Percentiles rank a stretch among this genome's conserved stretches.
Conservation (phyloP, 2,888 invertebrate genomes). For the Melanostoma mellinum region DNA sequence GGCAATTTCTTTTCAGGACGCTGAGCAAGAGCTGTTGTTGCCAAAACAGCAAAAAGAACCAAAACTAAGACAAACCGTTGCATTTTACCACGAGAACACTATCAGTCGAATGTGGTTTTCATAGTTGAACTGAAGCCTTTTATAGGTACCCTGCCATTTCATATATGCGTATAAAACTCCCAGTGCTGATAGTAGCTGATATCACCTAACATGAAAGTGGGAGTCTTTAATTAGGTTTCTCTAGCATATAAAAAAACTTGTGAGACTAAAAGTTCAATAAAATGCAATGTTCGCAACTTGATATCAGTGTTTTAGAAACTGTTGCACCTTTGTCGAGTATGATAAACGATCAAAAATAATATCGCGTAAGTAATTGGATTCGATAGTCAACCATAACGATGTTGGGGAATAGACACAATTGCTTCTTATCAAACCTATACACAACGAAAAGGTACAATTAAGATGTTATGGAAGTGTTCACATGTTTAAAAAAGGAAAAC, state of each 20-base stretch:
- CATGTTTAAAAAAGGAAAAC: too few species aligned
- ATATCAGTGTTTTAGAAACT: constrained; percentile 35
- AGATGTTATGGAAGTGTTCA: too few species aligned
- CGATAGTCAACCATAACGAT: not conserved
- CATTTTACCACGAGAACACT: constrained; percentile 44
- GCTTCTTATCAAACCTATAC: too few species aligned
- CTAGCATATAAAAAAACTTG: not conserved
- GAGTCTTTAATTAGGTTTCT: constrained; percentile 47
- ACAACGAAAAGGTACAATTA: too few species aligned
- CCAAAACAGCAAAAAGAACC: constrained; percentile 34
- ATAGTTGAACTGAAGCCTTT: not conserved
- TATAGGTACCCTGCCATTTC: constrained; percentile 21
- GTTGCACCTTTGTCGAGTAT: constrained; percentile 9
- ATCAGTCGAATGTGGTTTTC: constrained; percentile 8
- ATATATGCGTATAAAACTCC: constrained; percentile 10
- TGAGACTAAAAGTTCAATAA: not conserved
- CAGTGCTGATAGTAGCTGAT: constrained; percentile 27
- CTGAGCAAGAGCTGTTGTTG: constrained; percentile 17
- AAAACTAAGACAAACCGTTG: constrained; percentile 23
- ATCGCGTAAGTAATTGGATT: constrained; percentile 12
- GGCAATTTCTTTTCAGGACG: not conserved
- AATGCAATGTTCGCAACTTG: constrained; percentile 28
- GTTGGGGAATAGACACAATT: not conserved
- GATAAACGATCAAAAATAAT: constrained; percentile 1
- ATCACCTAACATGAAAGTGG: constrained; percentile 38